Evolutionary conservation across 2,113 vertebrate species (phyloP).

Genomic region (Tychaedon coryphoeus): DNA sequence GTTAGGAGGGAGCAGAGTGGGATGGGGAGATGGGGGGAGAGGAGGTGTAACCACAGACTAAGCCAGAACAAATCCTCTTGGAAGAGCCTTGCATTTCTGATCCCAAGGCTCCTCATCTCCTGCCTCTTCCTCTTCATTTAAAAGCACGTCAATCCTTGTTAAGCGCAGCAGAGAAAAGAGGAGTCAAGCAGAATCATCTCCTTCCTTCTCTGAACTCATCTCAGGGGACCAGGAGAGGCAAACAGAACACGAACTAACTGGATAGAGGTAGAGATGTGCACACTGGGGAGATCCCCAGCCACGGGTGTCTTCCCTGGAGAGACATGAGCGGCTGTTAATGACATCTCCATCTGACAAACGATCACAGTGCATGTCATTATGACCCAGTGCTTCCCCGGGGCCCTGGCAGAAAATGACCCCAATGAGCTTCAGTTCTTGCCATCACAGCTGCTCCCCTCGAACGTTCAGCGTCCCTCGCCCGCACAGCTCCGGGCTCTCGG

Average conservation of each 20-base stretch:
- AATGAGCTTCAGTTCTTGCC: background rate
- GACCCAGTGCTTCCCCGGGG: background rate
- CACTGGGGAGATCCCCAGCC: background rate
- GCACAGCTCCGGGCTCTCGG: background rate
- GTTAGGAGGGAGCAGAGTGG: constrained; percentile 25
- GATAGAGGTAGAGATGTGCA: background rate
- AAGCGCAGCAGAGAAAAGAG: background rate
- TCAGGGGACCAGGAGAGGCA: background rate
- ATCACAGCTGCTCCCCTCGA: background rate
- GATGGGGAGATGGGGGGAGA: constrained; percentile 24
- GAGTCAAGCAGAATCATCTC: background rate
- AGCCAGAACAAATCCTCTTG: constrained; percentile 3
- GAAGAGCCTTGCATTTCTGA: constrained; percentile 3
- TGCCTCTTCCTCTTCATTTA: background rate
- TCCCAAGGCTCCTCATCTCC: background rate
- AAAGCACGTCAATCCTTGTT: background rate
- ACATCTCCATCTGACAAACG: constrained; percentile 5
- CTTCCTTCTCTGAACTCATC: background rate
- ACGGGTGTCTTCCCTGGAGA: background rate
- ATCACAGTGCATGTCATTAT: constrained; percentile 5
- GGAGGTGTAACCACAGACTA: background rate
- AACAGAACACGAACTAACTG: background rate
- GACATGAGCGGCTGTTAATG: background rate
- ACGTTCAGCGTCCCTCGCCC: background rate
- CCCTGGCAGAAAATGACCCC: constrained; percentile 13